phyloP scores from a whole-genome alignment of 2,113 vertebrate genomes.

The Sclerurus mexicanus region DNA sequence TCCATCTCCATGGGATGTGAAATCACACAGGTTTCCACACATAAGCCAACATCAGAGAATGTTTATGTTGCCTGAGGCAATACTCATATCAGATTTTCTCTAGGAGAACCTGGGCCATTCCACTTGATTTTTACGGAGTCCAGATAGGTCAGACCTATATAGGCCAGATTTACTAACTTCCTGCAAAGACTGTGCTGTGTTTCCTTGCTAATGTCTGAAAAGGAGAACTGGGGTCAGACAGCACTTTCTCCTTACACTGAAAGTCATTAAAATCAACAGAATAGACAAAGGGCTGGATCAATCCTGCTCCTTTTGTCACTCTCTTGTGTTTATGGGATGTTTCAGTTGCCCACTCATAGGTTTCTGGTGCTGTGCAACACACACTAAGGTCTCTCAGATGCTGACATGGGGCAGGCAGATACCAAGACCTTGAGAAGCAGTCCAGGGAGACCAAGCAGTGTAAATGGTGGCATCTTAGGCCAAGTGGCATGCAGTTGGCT shows the following conservation, averaged over 20 bases:
- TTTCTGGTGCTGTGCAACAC: neutral
- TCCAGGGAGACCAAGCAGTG: neutral
- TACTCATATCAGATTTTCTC: neutral
- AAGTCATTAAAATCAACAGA: neutral
- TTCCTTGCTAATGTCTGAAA: neutral
- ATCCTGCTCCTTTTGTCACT: neutral
- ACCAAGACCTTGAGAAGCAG: neutral
- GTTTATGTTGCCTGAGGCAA: neutral
- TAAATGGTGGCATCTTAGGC: neutral
- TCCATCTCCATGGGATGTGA: neutral
- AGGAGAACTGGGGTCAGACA: neutral
- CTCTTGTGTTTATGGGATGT: neutral
- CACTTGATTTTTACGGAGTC: neutral
- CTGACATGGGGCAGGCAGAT: accelerated
- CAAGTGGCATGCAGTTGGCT: neutral
- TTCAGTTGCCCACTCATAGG: neutral
- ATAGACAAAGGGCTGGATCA: neutral
- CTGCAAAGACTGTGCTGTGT: neutral
- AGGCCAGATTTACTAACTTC: neutral
- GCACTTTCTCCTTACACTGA: neutral
- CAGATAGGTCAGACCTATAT: neutral
- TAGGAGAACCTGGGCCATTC: neutral
- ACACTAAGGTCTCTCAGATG: neutral
- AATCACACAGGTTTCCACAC: neutral
- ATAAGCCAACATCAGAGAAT: neutral